Evolutionary conservation across 2,888 invertebrate genomes (phyloP), one percentile per base, ranked within the genome.

Genomic region (Agonopterix alstromeriana): DNA sequence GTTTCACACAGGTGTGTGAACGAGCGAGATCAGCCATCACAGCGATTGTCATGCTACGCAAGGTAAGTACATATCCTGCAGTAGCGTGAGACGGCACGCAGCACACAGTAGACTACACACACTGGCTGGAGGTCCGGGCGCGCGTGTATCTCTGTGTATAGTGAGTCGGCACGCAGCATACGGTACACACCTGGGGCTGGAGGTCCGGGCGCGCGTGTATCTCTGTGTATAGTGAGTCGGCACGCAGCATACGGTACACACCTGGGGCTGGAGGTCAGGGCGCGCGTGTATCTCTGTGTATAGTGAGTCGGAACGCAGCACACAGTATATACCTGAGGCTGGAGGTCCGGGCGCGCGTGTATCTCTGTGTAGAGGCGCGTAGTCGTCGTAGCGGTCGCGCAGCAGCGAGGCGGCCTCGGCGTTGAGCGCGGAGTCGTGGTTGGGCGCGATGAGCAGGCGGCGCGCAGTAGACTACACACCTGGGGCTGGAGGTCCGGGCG

Each of bases 1-100:
- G n/a, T n/a, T n/a, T n/a, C n/a, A n/a, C n/a, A n/a, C n/a, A n/a
- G n/a, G n/a, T n/a, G n/a, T n/a, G n/a, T n/a, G n/a, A n/a, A n/a
- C n/a, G n/a, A n/a, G n/a, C n/a, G n/a, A n/a, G n/a, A n/a, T n/a
- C n/a, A n/a, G n/a, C n/a, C n/a, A n/a, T n/a, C n/a, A n/a, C n/a
- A n/a, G n/a, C n/a, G n/a, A n/a, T n/a, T n/a, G n/a, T n/a, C n/a
- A n/a, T n/a, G n/a, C n/a, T n/a, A n/a, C n/a, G n/a, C n/a, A n/a
- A n/a, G n/a, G n/a, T n/a, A n/a, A n/a, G 14, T 14, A 14, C 3
- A 14, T 1, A 14, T 73, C 53, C 93, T 97, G 89, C 98, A 98
- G 81, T 96, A 96, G 77, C 95, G 82, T 98, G 98, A 70, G 94
- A 3, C 14, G 14, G 14, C 3, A 14, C 17, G 3, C 17, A 17